Conservation (phyloP, 1,140 invertebrate species). For the Zaprionus tsacasi region DNA sequence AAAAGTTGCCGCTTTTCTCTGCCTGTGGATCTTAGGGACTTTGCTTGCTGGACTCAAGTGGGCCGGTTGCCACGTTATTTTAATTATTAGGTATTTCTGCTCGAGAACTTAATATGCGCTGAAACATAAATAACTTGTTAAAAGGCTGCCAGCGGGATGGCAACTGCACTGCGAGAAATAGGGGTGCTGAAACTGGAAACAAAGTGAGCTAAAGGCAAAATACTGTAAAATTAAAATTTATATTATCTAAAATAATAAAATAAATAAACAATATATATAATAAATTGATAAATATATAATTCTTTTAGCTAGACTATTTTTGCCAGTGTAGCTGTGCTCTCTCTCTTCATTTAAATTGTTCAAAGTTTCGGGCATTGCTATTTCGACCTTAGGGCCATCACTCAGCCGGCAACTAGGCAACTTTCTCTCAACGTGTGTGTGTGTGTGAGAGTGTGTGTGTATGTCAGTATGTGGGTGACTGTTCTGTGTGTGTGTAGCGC, state of each 20-base stretch:
- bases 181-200: too few species aligned
- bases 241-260: background rate
- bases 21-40: slow-evolving; percentile 22
- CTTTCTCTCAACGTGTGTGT: background rate
- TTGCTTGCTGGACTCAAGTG: slow-evolving; percentile 8
- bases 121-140: slow-evolving; percentile 52
- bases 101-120: slow-evolving; percentile 36
- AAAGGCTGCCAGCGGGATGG: slow-evolving; percentile 13
- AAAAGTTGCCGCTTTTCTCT: slow-evolving; percentile 4
- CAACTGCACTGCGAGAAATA: slow-evolving; percentile 12
- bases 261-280: too few species aligned
- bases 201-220: background rate
- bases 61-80: slow-evolving; percentile 30
- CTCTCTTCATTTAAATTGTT: slow-evolving; percentile 17
- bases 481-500: background rate
- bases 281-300: too few species aligned
- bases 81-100: slow-evolving; percentile 44
- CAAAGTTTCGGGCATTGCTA: slow-evolving; percentile 8
- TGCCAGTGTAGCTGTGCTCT: slow-evolving; percentile 4
- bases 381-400: slow-evolving; percentile 18
- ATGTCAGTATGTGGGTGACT: background rate
- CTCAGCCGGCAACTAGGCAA: slow-evolving; percentile 6
- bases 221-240: background rate
- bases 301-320: background rate
- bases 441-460: background rate